These are phyloP conservation scores for Celastrina argiolus DNA, from an alignment of 2,888 invertebrate genomes.

Conservation along the genomic window DNA sequence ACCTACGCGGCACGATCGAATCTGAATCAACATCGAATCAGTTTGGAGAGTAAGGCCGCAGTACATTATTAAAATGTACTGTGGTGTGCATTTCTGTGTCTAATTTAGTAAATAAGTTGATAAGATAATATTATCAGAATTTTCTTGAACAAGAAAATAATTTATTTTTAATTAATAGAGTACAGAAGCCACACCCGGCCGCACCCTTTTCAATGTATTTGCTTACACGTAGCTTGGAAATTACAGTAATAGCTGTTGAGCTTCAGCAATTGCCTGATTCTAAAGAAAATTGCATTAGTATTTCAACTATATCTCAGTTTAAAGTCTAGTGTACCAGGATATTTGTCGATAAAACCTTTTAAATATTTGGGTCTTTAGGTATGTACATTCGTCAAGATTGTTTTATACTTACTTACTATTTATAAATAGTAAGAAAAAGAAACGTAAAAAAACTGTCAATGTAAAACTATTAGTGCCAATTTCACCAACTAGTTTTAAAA, in stretches of 20 bases:
- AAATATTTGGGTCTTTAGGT: too few relatives aligned
- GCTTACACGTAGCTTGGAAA: constrained; percentile 13
- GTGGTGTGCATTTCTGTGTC: too few relatives aligned
- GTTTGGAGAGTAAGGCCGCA: too few relatives aligned
- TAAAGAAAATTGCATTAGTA: not conserved
- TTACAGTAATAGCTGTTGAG: constrained; percentile 5
- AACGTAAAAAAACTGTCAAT: too few relatives aligned
- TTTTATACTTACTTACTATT: too few relatives aligned
- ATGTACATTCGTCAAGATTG: too few relatives aligned
- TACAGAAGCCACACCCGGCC: not conserved
- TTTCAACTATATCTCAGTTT: not conserved
- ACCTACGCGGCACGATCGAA: too few relatives aligned
- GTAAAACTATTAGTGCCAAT: too few relatives aligned
- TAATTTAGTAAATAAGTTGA: not conserved
- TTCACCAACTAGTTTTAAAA: too few relatives aligned
- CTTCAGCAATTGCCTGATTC: not conserved
- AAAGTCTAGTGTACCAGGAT: not conserved
- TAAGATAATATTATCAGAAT: not conserved
- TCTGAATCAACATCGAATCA: too few relatives aligned
- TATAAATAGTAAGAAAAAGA: too few relatives aligned
- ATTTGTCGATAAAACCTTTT: not conserved
- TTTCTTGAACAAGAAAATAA: not conserved
- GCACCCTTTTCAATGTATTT: constrained; percentile 12
- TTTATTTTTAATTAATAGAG: not conserved
- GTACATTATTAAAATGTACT: too few relatives aligned